These are phyloP conservation scores for Mylabris sibirica DNA, from an alignment of 2,888 invertebrate genomes.

Conservation along the genomic window DNA sequence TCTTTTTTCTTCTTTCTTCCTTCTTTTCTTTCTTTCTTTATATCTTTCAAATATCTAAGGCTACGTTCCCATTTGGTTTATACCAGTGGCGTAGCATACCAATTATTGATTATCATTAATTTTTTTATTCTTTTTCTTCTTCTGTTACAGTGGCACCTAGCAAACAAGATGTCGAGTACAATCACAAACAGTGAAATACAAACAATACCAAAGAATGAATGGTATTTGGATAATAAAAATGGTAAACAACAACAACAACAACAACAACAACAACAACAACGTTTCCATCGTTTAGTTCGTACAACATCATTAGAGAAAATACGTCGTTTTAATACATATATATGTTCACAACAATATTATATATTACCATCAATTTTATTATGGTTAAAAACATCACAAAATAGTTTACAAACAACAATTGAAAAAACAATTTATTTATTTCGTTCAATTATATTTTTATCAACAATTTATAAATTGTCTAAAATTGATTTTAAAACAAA, in stretches of 20 bases:
- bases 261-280: not conserved
- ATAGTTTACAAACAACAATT: slow-evolving; percentile 45
- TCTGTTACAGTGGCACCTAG: slow-evolving; percentile 27
- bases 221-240: not conserved
- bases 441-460: slow-evolving; percentile 44
- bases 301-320: slow-evolving; percentile 54
- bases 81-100: no score
- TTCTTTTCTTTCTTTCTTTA: no score
- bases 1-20: no score
- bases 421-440: slow-evolving; percentile 49
- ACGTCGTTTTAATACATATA: slow-evolving; percentile 54
- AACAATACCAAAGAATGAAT: slow-evolving; percentile 38
- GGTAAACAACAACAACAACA: no score
- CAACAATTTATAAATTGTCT: slow-evolving; percentile 43
- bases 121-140: slow-evolving; percentile 5
- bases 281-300: slow-evolving; percentile 44
- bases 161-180: slow-evolving; percentile 45
- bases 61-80: no score
- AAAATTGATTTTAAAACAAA: slow-evolving; percentile 26
- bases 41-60: no score
- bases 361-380: slow-evolving; percentile 52
- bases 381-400: slow-evolving; percentile 54
- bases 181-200: slow-evolving; percentile 38
- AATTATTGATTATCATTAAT: slow-evolving; percentile 13
- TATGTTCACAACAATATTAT: slow-evolving; percentile 56